Conservation (phyloP, 30 jellyfish, hydroid and myxozoan genomes). For the Aurelia aurita complex sp. Pacific region DNA sequence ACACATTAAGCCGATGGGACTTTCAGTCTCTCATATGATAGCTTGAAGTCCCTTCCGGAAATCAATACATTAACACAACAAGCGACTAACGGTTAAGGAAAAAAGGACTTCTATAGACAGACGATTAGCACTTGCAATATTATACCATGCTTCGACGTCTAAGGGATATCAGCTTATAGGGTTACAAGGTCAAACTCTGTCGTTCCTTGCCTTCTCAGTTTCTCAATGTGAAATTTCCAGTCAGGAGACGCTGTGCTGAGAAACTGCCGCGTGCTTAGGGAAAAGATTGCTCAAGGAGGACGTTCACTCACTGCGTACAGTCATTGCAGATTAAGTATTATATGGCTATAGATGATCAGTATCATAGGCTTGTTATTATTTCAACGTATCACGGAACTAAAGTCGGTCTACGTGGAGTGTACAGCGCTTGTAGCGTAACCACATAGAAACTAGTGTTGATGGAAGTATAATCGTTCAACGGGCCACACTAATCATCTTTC, state of each 20-base stretch:
- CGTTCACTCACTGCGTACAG: too few species aligned
- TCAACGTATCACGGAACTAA: conserved; percentile 18
- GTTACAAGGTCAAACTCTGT: conserved; percentile 56
- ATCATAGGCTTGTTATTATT: neutral
- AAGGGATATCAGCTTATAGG: conserved; percentile 53
- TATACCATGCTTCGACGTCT: conserved; percentile 41
- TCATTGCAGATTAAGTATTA: too few species aligned
- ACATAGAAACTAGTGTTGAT: conserved; percentile 54
- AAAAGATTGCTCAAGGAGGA: too few species aligned
- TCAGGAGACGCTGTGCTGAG: neutral
- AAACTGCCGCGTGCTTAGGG: too few species aligned
- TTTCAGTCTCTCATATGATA: conserved; percentile 1
- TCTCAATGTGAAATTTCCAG: neutral
- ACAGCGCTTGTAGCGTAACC: conserved; percentile 32
- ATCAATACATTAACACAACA: conserved; percentile 47
- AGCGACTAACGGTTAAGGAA: conserved; percentile 28
- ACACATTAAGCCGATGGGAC: conserved; percentile 41
- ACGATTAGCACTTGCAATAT: conserved; percentile 59
- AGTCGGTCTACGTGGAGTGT: conserved; percentile 1
- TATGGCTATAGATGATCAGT: too few species aligned
- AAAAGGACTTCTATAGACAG: conserved; percentile 30
- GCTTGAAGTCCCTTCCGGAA: conserved; percentile 44
- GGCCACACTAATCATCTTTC: conserved; percentile 34
- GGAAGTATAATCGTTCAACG: conserved; percentile 59
- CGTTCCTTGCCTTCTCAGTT: conserved; percentile 13